Evolutionary conservation across 2,797 vertebrate species (phyloP), one percentile per base, ranked within the genome.

Genomic region (Mus minutoides): DNA sequence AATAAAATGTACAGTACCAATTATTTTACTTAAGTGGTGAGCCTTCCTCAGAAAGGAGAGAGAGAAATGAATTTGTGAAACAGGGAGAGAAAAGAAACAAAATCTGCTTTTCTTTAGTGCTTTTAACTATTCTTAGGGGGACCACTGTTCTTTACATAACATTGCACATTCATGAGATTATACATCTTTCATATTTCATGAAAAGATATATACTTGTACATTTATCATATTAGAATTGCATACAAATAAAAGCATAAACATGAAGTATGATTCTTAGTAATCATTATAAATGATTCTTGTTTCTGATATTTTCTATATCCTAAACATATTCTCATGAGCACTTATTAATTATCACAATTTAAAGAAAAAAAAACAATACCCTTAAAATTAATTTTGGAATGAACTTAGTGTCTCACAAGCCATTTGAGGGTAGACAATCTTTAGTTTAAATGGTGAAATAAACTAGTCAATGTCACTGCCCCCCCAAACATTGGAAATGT

Each of bases 341-440:
- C 16, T 92, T 67, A 88, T 92, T 85, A 77, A 52, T 90, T 94
- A 67, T 91, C 82, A 31, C 89, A 92, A 17, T 73, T 58, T 31
- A 91, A 89, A 92, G 95, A 96, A 94, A 88, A 7, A 88, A 7
- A 88, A 8, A 46, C 14, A 10, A 87, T 84, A 34, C 82, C 43
- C 89, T 95, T 96, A 91, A 73, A 92, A 94, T 94, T 94, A 94
- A 80, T 95, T 96, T 94, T 80, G 83, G 95, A 54, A 56, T 76
- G 4, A 76, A 14, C 34, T 58, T 75, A 58, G 29, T n/a, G 58
- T 94, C 92, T 87, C 46, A 43, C 73, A 87, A 22, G 21, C 10
- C 76, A 88, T 89, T 92, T 64, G n/a, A 60, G 3, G 29, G 24
- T 71, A 14, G 46, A 49, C 71, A 88, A 60, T 90, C 1, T 58